Conservation (phyloP, 2,797 vertebrate genomes). For the Esox lucius region DNA sequence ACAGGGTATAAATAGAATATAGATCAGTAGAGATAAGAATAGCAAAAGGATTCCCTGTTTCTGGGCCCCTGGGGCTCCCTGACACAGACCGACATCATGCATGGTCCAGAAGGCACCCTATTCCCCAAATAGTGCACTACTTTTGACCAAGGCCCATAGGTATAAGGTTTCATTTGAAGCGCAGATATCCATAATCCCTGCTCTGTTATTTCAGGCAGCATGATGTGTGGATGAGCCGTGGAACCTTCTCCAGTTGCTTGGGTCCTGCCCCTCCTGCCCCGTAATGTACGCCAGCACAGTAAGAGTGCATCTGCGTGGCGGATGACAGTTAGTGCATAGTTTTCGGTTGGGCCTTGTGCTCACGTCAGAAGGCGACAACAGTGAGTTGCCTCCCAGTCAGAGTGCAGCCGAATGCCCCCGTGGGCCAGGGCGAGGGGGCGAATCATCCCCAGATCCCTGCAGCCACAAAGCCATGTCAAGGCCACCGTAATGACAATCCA, state of each 20-base stretch:
- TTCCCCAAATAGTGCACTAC: not conserved
- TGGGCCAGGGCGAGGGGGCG: conserved; percentile 22
- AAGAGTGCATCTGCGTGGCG: conserved; percentile 24
- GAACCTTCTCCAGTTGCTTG: conserved; percentile 1
- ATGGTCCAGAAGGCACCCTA: not conserved
- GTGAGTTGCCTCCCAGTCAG: conserved; percentile 32
- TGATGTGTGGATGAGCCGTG: not conserved
- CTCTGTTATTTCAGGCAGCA: conserved; percentile 12
- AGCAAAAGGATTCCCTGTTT: conserved; percentile 30
- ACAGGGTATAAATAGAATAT: conserved; percentile 21
- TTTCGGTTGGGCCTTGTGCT: conserved; percentile 21
- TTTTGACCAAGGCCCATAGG: not conserved
- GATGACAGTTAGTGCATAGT: not conserved
- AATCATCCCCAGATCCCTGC: not conserved
- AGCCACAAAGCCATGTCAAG: not conserved
- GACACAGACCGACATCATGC: not conserved
- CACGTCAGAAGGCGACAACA: not conserved
- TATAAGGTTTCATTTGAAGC: not conserved
- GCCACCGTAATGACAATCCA: not conserved
- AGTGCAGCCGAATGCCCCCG: conserved; percentile 34
- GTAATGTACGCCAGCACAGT: not conserved
- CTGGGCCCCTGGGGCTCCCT: conserved; percentile 12
- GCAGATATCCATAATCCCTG: conserved; percentile 12
- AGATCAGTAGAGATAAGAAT: conserved; percentile 12
- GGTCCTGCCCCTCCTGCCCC: not conserved